phyloP scores from a whole-genome alignment of 2,113 vertebrate genomes.

The Picathartes gymnocephalus region DNA sequence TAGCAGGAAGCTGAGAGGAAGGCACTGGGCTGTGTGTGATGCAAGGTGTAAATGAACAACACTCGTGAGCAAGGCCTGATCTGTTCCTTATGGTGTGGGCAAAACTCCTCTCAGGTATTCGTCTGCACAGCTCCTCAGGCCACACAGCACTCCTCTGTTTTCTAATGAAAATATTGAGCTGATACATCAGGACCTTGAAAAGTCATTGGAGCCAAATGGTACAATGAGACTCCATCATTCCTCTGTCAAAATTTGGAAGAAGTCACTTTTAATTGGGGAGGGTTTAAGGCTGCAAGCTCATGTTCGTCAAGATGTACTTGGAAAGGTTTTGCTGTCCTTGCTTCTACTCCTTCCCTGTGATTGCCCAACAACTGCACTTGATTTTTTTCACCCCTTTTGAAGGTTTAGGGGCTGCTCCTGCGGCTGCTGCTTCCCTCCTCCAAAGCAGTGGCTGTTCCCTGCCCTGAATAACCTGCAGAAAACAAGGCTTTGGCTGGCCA shows the following conservation, averaged over 20 bases:
- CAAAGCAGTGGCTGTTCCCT: not conserved
- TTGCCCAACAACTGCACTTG: not conserved
- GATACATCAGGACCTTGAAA: not conserved
- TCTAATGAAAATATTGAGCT: not conserved
- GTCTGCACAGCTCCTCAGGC: not conserved
- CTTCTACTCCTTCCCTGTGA: not conserved
- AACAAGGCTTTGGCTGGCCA: not conserved
- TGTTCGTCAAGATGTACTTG: not conserved
- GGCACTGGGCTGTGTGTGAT: not conserved
- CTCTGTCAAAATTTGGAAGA: not conserved
- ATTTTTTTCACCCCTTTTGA: not conserved
- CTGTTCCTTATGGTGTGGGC: not conserved
- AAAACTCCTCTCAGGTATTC: not conserved
- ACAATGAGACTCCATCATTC: not conserved
- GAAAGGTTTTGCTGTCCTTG: not conserved
- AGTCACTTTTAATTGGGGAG: not conserved
- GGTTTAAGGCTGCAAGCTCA: not conserved
- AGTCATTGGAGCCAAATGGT: not conserved
- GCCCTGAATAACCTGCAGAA: not conserved
- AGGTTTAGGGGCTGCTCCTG: not conserved
- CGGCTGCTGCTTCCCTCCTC: not conserved
- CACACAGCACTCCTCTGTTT: not conserved
- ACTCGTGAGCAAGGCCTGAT: not conserved
- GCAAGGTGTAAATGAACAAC: constrained; percentile 60
- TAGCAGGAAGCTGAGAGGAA: not conserved